Evolutionary conservation across 2,113 vertebrate species (phyloP).

Genomic region (Osmerus eperlanus): DNA sequence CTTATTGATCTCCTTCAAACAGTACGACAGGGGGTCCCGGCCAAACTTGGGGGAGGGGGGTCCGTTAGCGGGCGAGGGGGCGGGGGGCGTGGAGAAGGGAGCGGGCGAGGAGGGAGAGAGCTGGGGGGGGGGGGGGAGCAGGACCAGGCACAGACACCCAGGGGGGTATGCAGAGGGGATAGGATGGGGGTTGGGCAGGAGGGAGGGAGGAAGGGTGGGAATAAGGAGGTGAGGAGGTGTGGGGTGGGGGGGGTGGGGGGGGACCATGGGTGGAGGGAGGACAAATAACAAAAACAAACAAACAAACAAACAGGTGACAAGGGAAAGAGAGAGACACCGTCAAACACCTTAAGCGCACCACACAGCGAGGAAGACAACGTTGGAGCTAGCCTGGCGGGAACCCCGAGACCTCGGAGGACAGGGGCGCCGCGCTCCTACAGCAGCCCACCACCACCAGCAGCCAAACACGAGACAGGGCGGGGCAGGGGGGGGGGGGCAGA

Average conservation of each 20-base stretch:
- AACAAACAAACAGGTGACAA: slow-evolving; percentile 60
- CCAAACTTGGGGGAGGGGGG: slow-evolving; percentile 86
- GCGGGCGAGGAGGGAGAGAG: slow-evolving; percentile 63
- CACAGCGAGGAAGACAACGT: slow-evolving; percentile 64
- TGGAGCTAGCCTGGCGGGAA: slow-evolving; percentile 50
- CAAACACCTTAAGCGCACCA: slow-evolving; percentile 75
- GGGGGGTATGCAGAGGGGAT: slow-evolving; percentile 39
- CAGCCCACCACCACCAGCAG: slow-evolving; percentile 30
- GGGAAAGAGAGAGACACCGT: slow-evolving; percentile 74
- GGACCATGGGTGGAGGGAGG: slow-evolving; percentile 25
- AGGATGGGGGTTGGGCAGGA: slow-evolving; percentile 24
- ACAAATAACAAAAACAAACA: slow-evolving; percentile 33
- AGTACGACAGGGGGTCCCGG: slow-evolving; percentile 88
- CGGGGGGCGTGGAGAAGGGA: slow-evolving; percentile 70
- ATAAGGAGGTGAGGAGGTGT: slow-evolving; percentile 2
- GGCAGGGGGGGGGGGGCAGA: not conserved
- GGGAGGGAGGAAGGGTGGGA: not conserved
- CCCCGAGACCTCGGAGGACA: slow-evolving; percentile 32
- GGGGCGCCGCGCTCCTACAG: slow-evolving; percentile 25
- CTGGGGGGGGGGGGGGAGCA: slow-evolving; percentile 41
- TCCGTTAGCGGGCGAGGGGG: slow-evolving; percentile 80
- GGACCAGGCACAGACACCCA: slow-evolving; percentile 54
- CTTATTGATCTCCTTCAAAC: slow-evolving; percentile 95
- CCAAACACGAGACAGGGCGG: slow-evolving; percentile 15
- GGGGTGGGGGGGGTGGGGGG: slow-evolving; percentile 8